Conservation (phyloP, 2,113 vertebrate species). For the Notarius lentiginosus region DNA sequence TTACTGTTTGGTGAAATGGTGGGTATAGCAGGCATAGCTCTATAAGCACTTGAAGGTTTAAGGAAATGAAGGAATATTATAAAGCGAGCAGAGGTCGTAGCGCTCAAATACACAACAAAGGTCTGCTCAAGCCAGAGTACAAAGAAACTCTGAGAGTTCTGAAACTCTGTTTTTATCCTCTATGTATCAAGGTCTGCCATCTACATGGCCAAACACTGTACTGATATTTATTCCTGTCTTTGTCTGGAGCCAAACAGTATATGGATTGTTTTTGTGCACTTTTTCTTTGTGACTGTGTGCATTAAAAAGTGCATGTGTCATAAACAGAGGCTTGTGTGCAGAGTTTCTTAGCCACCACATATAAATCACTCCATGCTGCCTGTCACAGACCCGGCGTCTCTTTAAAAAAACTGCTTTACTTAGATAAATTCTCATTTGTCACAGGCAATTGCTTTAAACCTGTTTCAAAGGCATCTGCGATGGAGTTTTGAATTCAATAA, state of each 20-base stretch:
- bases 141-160: slow-evolving; percentile 5
- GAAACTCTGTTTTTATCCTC: slow-evolving; percentile 15
- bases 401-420: slow-evolving; percentile 74
- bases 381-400: slow-evolving; percentile 67
- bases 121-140: neutral
- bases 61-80: slow-evolving; percentile 2
- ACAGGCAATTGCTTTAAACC: slow-evolving; percentile 72
- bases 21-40: neutral
- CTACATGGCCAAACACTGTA: slow-evolving; percentile 14
- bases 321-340: slow-evolving; percentile 57
- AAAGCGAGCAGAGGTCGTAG: neutral
- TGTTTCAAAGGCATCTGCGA: slow-evolving; percentile 70
- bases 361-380: slow-evolving; percentile 74
- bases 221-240: slow-evolving; percentile 17
- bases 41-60: neutral
- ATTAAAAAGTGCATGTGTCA: slow-evolving; percentile 39
- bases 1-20: neutral
- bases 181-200: slow-evolving; percentile 38
- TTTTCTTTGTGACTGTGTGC: slow-evolving; percentile 19
- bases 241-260: neutral
- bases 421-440: slow-evolving; percentile 78
- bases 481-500: slow-evolving; percentile 70
- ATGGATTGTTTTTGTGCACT: neutral
- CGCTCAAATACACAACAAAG: neutral
- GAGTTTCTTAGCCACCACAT: slow-evolving; percentile 60